Evolutionary conservation across 2,888 invertebrate species (phyloP), one percentile per base, ranked within the genome.

Genomic region (Petrophora chlorosata): DNA sequence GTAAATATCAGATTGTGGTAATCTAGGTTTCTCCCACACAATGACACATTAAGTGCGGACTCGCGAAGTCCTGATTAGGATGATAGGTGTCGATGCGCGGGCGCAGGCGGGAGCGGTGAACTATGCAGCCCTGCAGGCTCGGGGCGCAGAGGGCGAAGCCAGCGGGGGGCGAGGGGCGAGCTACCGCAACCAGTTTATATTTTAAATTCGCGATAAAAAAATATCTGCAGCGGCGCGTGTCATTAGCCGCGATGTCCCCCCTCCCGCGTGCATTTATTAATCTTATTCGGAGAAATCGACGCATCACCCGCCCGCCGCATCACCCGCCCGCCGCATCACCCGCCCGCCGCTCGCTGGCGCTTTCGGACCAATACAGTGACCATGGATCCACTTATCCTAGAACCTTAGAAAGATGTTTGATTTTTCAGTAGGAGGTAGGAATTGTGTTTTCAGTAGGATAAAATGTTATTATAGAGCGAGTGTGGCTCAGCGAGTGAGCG

Each of bases 201-300:
- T 85, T 85, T 82, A 85, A 84, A 84, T 85, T 86, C 78, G 83
- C 85, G 82, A 86, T 85, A 77, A 86, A 85, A 85, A 85, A 84
- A 82, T 76, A 82, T 82, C 75, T 83, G 85, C 85, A 79, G 72
- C 81, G 70, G 70, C 78, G 82, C 81, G 86, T 87, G 87, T 87
- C 88, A 86, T 87, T 87, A 87, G 84, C 85, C 85, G 80, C 67
- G 64, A 63, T 66, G 59, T 64, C 59, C 57, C 56, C 63, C 61
- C 59, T 53, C 49, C 66, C 76, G 73, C 75, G 71, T 85, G 84
- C 83, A 84, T 86, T 87, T 85, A 86, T 87, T 87, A 85, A 85
- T 85, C 82, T 82, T 82, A 82, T 86, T 86, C 87, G 82, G 80
- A 81, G 87, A 86, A 86, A 85, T 85, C 87, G 80, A 78, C 83